Conservation (phyloP, 2,113 vertebrate species). For the Peromyscus californicus region DNA sequence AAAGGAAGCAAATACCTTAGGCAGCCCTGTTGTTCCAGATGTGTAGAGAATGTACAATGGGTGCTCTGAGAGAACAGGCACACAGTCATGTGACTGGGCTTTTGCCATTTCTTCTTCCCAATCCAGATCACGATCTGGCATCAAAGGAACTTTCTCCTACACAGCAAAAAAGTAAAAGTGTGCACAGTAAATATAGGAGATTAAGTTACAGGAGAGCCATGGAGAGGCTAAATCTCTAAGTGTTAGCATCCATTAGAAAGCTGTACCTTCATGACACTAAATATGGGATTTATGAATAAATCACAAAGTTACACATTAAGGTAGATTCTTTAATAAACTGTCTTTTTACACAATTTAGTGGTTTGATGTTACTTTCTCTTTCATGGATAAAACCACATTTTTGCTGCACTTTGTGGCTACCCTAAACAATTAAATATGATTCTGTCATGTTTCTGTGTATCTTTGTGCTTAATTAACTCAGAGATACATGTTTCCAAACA, state of each 20-base stretch:
- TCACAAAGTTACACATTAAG: not conserved
- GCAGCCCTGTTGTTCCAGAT: conserved; percentile 96
- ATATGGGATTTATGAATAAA: not conserved
- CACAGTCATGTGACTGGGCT: conserved; percentile 91
- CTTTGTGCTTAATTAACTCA: not conserved
- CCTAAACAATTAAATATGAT: not conserved
- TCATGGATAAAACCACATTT: not conserved
- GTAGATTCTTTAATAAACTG: not conserved
- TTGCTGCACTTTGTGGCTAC: not conserved
- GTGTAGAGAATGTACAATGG: conserved; percentile 98
- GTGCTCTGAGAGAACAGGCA: conserved; percentile 92
- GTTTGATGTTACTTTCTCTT: not conserved
- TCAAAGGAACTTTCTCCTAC: conserved; percentile 90
- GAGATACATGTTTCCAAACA: not conserved
- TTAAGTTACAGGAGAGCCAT: not conserved
- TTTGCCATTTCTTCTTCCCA: conserved; percentile 96
- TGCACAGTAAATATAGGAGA: not conserved
- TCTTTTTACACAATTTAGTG: not conserved
- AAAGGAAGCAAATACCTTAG: conserved; percentile 91
- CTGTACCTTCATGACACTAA: not conserved
- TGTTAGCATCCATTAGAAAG: not conserved
- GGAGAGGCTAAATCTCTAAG: not conserved
- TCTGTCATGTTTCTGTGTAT: not conserved
- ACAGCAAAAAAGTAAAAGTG: conserved; percentile 35
- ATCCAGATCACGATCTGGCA: conserved; percentile 90